Conservation (phyloP, 2,113 vertebrate species). For the Sturnus vulgaris region DNA sequence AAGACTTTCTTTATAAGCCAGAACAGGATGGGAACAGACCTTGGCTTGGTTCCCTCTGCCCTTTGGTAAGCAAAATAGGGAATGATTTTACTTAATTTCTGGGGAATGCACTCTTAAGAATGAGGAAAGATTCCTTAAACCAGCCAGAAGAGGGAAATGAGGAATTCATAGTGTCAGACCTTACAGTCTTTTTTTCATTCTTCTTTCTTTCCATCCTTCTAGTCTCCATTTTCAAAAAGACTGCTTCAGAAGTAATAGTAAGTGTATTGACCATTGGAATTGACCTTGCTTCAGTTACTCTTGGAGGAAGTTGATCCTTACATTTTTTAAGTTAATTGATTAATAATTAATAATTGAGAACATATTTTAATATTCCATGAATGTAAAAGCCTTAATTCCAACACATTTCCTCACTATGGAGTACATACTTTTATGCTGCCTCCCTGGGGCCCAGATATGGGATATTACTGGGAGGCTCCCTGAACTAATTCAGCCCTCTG, state of each 20-base stretch:
- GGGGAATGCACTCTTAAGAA: neutral
- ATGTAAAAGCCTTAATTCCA: neutral
- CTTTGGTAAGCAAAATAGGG: conserved; percentile 8
- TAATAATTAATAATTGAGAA: neutral
- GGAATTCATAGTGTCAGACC: neutral
- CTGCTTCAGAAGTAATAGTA: neutral
- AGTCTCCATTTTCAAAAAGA: neutral
- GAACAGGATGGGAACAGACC: neutral
- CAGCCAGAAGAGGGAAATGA: neutral
- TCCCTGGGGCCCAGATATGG: neutral
- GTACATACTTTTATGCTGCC: neutral
- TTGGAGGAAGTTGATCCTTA: neutral
- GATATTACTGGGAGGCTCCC: neutral
- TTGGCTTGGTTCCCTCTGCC: neutral
- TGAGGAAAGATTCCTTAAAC: neutral
- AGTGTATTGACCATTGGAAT: neutral
- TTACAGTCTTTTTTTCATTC: neutral
- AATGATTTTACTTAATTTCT: conserved; percentile 24
- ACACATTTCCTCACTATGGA: neutral
- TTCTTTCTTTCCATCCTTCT: neutral
- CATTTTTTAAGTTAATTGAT: neutral
- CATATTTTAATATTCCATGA: neutral
- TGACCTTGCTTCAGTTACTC: neutral
- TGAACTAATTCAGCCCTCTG: neutral
- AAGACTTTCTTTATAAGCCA: neutral